These are phyloP conservation scores for Pholis gunnellus DNA, from an alignment of 2,113 vertebrate genomes.

Conservation along the genomic window DNA sequence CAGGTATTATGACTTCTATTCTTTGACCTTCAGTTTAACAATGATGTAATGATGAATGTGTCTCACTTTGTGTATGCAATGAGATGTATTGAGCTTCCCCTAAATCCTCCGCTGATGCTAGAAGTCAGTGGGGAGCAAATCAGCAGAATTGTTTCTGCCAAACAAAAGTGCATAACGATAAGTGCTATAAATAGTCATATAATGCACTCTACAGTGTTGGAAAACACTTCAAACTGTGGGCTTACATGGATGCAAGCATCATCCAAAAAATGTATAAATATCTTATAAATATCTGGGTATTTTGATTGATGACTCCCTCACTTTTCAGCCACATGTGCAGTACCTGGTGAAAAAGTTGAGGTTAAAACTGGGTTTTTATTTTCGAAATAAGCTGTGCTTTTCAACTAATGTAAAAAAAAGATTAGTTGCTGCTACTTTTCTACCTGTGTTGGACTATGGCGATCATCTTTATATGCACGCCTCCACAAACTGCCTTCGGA, in stretches of 20 bases:
- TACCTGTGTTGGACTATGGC: no score
- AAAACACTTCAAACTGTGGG: not conserved
- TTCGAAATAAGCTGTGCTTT: no score
- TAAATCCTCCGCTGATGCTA: not conserved
- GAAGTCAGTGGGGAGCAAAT: not conserved
- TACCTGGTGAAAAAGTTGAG: no score
- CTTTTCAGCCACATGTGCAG: no score
- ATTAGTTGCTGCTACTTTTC: no score
- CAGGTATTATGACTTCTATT: constrained; percentile 82
- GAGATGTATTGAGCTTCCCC: not conserved
- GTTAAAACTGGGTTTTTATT: no score
- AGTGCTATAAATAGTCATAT: not conserved
- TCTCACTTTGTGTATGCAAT: not conserved
- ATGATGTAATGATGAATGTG: not conserved
- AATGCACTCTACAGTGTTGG: not conserved
- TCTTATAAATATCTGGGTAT: no score
- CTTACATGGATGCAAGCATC: not conserved
- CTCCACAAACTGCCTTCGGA: no score
- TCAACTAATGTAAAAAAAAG: no score
- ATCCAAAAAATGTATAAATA: not conserved
- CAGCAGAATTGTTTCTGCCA: not conserved
- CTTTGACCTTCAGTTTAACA: not conserved
- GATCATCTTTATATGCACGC: no score
- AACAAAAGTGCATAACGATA: not conserved
- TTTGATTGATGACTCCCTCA: no score